Base-by-base conservation (phyloP, 2,113 vertebrate genomes). In the Oncorhynchus masou region DNA sequence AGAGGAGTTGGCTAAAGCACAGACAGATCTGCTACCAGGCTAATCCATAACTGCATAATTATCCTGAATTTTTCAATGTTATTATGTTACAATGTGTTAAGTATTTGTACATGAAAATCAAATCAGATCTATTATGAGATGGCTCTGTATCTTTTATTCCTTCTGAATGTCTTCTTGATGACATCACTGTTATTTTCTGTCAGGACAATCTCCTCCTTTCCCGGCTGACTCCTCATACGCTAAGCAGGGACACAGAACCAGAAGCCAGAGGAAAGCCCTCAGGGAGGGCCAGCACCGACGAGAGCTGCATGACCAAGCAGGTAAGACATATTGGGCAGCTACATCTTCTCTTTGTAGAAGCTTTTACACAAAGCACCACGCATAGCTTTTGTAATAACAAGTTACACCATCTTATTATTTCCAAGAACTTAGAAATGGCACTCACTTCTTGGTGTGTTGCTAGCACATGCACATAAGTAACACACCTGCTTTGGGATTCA, bases 201-300 rank as follows among this genome's bases (percentile, higher is more conserved):
- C 89, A 96, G 96, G 92, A 75, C 93, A 93, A 88, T 82, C 84
- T 83, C 72, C 76, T 22, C 87, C 82, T 70, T 78, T 76, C 4
- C 83, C 88, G 5, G 87, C 78, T 45, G 93, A 94, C 45, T 85
- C 72, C 76, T 81, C 85, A 71, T 84, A 88, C 27, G 78, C 90
- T 13, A 78, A 87, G 60, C 91, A 82, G 15, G 88, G 85, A 22
- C 91, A 93, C 73, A 93, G 90, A 75, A 91, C 91, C 74, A 93
- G 91, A 81, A 80, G 81, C 75, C 93, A 92, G 88, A 96, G 90
- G 82, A 96, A 95, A 90, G 76, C 87, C 16, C 76, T 84, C 12
- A 97, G 95, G 88, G 92, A 94, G 45, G 87, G 88, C 80, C 94
- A 89, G 49, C 93, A 91, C 74, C 92, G 90, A 64, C 83, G 90